Conservation (phyloP, 92 coral and sea anemone genomes). For the Palythoa heliodiscus region DNA sequence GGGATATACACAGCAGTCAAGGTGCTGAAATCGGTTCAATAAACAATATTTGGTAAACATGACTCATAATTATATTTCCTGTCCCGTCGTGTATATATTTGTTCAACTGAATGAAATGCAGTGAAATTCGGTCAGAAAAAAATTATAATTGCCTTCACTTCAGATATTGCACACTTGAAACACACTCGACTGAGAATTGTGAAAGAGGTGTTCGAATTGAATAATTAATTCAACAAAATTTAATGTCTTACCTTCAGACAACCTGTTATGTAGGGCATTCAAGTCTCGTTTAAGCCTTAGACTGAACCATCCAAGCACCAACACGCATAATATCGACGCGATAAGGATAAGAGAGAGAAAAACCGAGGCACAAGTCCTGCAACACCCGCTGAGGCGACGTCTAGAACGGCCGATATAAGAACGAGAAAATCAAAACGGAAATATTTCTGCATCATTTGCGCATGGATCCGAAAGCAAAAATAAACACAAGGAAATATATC, state of each 20-base stretch:
- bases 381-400: constrained; percentile 78
- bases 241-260: constrained; percentile 66
- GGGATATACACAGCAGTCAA: no score
- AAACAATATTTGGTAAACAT: no score
- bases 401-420: constrained; percentile 46
- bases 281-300: constrained; percentile 84
- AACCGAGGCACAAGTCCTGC: constrained; percentile 86
- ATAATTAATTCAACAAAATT: background rate
- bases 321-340: constrained; percentile 81
- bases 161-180: constrained; percentile 32
- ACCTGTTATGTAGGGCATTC: constrained; percentile 67
- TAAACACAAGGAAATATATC: background rate
- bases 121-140: background rate
- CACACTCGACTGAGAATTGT: constrained; percentile 31
- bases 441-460: constrained; percentile 13
- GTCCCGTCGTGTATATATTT: background rate
- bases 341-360: constrained; percentile 79
- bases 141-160: background rate
- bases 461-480: constrained; percentile 25
- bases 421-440: constrained; percentile 11
- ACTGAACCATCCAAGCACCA: constrained; percentile 89
- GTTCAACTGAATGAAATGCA: background rate
- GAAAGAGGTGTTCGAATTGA: constrained; percentile 21
- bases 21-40: no score
- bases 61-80: no score